Evolutionary conservation across 1,140 invertebrate genomes (phyloP).

Genomic region (Drosophila navojoa): DNA sequence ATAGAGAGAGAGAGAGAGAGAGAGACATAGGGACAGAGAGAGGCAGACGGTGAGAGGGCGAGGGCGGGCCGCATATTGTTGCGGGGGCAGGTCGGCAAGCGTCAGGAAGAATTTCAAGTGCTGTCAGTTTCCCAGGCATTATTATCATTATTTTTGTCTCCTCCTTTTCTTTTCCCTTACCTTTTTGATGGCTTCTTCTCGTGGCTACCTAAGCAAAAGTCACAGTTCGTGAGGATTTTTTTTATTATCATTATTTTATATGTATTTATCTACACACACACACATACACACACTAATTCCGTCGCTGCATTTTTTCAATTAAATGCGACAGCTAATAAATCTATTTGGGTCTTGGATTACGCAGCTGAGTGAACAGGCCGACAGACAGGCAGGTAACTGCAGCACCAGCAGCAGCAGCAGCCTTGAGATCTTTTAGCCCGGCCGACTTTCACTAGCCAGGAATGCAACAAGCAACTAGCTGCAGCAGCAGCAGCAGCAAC

Average conservation of each 20-base stretch:
- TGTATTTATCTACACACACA: slow-evolving; percentile 7
- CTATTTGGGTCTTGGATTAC: slow-evolving; percentile 65
- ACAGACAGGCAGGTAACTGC: not conserved
- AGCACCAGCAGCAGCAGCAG: slow-evolving; percentile 22
- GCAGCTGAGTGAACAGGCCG: slow-evolving; percentile 20
- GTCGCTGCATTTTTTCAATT: slow-evolving; percentile 47
- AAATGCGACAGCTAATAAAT: slow-evolving; percentile 56
- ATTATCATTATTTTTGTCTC: slow-evolving; percentile 36
- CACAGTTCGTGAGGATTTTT: slow-evolving; percentile 19
- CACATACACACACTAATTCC: slow-evolving; percentile 13
- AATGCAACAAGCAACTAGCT: slow-evolving; percentile 37
- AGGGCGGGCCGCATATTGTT: not conserved
- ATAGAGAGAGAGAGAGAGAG: slow-evolving; percentile 11
- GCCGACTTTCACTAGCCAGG: slow-evolving; percentile 66
- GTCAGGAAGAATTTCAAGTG: slow-evolving; percentile 27
- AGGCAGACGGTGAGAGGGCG: not conserved
- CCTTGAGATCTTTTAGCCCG: slow-evolving; percentile 50
- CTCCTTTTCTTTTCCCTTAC: slow-evolving; percentile 1
- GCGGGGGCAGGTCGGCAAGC: slow-evolving; percentile 5
- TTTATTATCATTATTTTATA: not conserved
- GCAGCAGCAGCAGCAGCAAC: slow-evolving; percentile 6
- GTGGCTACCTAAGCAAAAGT: slow-evolving; percentile 15
- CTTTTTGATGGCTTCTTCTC: slow-evolving; percentile 22
- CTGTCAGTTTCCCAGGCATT: slow-evolving; percentile 19
- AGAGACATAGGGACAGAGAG: not conserved